Percentiles rank a stretch among this genome's conserved stretches.
phyloP scores from a whole-genome alignment of 1,140 invertebrate genomes.

The Bombyx mori region DNA sequence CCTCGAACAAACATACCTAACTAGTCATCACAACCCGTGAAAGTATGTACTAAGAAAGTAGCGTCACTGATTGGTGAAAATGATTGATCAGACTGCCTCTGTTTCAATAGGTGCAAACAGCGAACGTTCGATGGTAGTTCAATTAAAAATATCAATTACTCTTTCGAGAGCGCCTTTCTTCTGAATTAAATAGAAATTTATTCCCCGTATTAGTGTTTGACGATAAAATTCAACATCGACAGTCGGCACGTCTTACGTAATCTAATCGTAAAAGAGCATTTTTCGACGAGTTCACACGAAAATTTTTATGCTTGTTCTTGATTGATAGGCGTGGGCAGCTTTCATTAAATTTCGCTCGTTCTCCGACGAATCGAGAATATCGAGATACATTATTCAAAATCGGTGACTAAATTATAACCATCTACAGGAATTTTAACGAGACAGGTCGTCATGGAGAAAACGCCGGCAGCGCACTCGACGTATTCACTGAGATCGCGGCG shows the following conservation, averaged over 20 bases:
- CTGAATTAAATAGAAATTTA: conserved; percentile 18
- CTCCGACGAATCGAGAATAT: conserved; percentile 9
- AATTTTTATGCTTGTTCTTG: conserved; percentile 20
- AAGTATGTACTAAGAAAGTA: conserved; percentile 37
- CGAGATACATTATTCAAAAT: conserved; percentile 8
- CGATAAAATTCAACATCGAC: conserved; percentile 3
- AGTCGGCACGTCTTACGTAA: conserved; percentile 11
- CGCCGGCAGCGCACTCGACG: conserved; percentile 6
- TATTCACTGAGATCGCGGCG: neutral
- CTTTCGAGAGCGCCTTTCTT: conserved; percentile 15
- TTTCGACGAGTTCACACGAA: conserved; percentile 12
- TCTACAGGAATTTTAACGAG: conserved; percentile 30
- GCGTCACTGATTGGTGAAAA: conserved; percentile 22
- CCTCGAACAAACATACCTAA: conserved; percentile 22
- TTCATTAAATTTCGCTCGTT: conserved; percentile 21
- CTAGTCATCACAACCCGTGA: conserved; percentile 25
- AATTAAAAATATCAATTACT: conserved; percentile 22
- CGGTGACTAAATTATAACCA: conserved; percentile 10
- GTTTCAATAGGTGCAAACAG: conserved; percentile 19
- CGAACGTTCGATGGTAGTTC: conserved; percentile 15
- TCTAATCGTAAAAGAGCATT: conserved; percentile 14
- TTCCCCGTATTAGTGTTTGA: conserved; percentile 8
- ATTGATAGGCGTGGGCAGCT: conserved; percentile 20
- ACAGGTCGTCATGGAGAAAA: conserved; percentile 21
- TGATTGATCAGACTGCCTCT: conserved; percentile 30